These are phyloP conservation scores for Zhengitettix transpicula DNA, from an alignment of 2,888 invertebrate genomes.

Conservation along the genomic window DNA sequence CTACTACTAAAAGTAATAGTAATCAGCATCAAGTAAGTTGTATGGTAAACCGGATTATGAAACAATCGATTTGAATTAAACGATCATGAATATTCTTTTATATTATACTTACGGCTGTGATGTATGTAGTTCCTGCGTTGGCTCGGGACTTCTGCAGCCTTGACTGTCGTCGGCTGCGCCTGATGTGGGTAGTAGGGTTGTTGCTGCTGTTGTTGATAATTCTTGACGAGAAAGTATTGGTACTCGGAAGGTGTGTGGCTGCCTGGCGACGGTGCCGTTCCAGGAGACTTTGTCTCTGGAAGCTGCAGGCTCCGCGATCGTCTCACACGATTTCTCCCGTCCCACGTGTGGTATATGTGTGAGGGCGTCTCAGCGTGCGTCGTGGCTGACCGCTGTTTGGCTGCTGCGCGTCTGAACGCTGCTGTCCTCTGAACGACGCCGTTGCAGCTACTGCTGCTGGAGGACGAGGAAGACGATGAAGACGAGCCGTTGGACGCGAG, in stretches of 20 bases:
- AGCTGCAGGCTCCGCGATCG: slow-evolving; percentile 44
- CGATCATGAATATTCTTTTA: too few relatives aligned
- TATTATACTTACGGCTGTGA: not conserved
- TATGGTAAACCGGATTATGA: too few relatives aligned
- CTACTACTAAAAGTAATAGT: too few relatives aligned
- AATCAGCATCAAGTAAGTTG: too few relatives aligned
- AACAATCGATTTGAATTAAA: too few relatives aligned
- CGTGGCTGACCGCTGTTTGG: not conserved
- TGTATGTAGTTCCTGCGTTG: not conserved
- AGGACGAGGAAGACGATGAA: slow-evolving; percentile 18
- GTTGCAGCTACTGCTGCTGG: slow-evolving; percentile 7
- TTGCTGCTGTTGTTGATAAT: slow-evolving; percentile 3
- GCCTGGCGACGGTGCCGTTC: not conserved
- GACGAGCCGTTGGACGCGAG: slow-evolving; percentile 19
- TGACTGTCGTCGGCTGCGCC: not conserved
- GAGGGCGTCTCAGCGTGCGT: slow-evolving; percentile 3
- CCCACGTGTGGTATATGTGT: slow-evolving; percentile 11
- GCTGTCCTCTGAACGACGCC: not conserved
- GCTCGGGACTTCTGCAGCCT: not conserved
- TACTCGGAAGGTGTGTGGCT: slow-evolving; percentile 17
- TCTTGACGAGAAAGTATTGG: slow-evolving; percentile 18
- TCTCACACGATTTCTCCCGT: slow-evolving; percentile 24
- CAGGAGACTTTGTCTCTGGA: slow-evolving; percentile 35
- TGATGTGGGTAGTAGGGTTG: slow-evolving; percentile 5
- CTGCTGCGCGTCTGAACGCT: not conserved